These are phyloP conservation scores for Chelidonichthys spinosus DNA, from an alignment of 2,797 vertebrate genomes.

Conservation along the genomic window DNA sequence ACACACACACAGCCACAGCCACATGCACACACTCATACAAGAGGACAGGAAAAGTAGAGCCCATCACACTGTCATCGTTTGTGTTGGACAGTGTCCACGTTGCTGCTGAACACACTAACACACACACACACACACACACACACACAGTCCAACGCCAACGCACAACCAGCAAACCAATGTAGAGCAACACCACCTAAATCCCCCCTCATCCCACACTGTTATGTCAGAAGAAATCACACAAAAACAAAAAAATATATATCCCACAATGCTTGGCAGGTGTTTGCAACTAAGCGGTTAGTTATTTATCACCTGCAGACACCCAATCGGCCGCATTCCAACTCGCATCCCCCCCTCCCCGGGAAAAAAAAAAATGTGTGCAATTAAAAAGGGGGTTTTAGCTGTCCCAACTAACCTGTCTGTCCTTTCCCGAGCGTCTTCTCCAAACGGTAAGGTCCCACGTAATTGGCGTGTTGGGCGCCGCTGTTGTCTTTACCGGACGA, in stretches of 20 bases:
- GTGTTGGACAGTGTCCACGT: conserved; percentile 43
- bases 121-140: conserved; percentile 34
- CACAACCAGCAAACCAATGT: conserved; percentile 57
- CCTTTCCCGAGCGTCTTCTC: conserved; percentile 99
- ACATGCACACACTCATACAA: not conserved
- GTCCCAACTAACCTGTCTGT: conserved; percentile 96
- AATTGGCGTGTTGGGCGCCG: conserved; percentile 97
- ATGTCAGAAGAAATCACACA: conserved; percentile 48
- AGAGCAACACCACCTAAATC: conserved; percentile 47
- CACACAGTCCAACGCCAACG: conserved; percentile 61
- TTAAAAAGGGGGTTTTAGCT: conserved; percentile 42
- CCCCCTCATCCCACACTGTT: conserved; percentile 44
- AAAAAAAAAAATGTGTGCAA: conserved; percentile 59
- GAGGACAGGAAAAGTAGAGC: conserved; percentile 72
- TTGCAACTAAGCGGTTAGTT: conserved; percentile 59
- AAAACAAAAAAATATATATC: not conserved
- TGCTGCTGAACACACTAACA: conserved; percentile 45
- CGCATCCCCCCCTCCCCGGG: conserved; percentile 32
- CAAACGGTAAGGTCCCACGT: conserved; percentile 99
- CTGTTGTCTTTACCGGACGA: conserved; percentile 98
- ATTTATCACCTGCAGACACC: conserved; percentile 64
- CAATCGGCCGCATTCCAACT: conserved; percentile 59
- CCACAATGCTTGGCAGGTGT: conserved; percentile 64
- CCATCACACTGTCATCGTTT: conserved; percentile 41
- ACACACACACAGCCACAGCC: conserved; percentile 28